Percentiles rank a stretch among this genome's conserved stretches.
Evolutionary conservation across 1,140 invertebrate genomes (phyloP).

Genomic region (Trypoxylus dichotomus): DNA sequence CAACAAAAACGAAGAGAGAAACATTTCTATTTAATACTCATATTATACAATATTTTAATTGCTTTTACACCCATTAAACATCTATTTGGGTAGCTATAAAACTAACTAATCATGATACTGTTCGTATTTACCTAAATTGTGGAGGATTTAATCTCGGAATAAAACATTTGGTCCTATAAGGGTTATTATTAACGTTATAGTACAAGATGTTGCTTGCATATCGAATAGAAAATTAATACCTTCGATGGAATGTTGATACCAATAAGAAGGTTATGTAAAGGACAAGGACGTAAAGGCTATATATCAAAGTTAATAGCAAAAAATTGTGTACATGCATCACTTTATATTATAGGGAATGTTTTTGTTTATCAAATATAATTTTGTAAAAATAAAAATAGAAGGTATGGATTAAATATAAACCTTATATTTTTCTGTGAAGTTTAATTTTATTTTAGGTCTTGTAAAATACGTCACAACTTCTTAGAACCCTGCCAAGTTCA

Average conservation of each 20-base stretch:
- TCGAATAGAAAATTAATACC: neutral
- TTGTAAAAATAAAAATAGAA: too few relatives aligned
- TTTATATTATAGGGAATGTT: too few relatives aligned
- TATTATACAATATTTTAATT: too few relatives aligned
- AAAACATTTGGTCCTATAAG: neutral
- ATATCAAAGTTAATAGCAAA: neutral
- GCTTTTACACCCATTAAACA: neutral
- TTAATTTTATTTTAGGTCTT: too few relatives aligned
- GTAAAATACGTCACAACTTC: too few relatives aligned
- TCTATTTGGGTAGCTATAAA: neutral
- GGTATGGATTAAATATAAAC: too few relatives aligned
- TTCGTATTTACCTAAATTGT: neutral
- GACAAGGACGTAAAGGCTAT: neutral
- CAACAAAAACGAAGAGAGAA: neutral
- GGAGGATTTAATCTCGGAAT: neutral
- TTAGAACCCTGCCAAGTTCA: too few relatives aligned
- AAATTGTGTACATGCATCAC: neutral
- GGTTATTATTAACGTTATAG: neutral
- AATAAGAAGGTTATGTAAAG: neutral
- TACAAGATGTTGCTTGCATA: neutral
- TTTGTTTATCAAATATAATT: too few relatives aligned
- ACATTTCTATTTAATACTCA: too few relatives aligned
- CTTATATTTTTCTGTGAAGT: too few relatives aligned
- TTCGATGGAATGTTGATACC: neutral
- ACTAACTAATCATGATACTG: neutral